Conservation (phyloP, 2,797 vertebrate species). For the Balearica regulorum region DNA sequence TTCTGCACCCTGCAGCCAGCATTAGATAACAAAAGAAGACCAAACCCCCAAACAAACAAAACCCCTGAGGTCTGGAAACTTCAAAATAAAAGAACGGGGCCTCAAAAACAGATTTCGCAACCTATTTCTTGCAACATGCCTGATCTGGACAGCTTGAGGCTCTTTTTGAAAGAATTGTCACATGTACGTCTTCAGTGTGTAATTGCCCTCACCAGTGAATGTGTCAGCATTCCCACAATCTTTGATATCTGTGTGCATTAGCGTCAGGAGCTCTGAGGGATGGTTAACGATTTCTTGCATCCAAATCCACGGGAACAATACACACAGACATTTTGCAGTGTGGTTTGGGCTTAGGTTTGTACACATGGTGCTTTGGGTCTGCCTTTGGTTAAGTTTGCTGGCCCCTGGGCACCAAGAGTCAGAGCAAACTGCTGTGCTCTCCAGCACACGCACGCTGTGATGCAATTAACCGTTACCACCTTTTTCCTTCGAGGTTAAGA, state of each 20-base stretch:
- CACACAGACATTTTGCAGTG: background rate
- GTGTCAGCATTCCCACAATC: background rate
- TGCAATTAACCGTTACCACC: background rate
- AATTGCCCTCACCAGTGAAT: background rate
- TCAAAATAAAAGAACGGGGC: background rate
- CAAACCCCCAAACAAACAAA: background rate
- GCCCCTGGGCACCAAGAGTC: background rate
- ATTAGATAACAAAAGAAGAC: background rate
- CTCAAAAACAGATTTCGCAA: background rate
- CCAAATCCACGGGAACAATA: background rate
- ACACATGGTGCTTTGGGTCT: background rate
- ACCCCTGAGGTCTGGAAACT: background rate
- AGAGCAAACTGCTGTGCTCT: background rate
- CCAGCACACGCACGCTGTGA: fast-evolving
- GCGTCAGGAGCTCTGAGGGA: background rate
- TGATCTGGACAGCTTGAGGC: background rate
- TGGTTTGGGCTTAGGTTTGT: background rate
- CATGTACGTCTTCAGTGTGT: background rate
- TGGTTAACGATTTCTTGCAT: background rate
- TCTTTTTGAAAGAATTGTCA: background rate
- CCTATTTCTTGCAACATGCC: background rate
- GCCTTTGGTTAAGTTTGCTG: background rate
- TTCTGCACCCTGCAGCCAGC: background rate
- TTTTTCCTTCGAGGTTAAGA: background rate
- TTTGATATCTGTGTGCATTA: background rate